Percentiles rank a stretch among this genome's conserved stretches.
phyloP scores from a whole-genome alignment of 1,140 invertebrate genomes.

The Pseudoatta argentina region DNA sequence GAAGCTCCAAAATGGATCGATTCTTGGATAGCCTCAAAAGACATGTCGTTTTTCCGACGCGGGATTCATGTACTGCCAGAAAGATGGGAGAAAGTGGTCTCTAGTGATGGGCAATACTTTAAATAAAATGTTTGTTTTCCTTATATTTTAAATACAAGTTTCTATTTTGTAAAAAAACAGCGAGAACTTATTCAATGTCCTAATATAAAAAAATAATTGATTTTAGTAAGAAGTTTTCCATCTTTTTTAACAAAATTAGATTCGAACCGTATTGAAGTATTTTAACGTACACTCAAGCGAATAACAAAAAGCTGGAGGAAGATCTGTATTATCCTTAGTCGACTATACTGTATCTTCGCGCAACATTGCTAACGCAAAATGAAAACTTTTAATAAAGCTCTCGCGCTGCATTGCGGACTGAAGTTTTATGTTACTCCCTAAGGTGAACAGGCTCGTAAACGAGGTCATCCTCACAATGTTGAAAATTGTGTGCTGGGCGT shows the following conservation, averaged over 20 bases:
- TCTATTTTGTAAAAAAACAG: too few relatives aligned
- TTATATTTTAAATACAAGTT: too few relatives aligned
- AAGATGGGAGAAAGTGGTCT: too few relatives aligned
- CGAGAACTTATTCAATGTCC: too few relatives aligned
- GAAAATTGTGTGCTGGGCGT: slow-evolving; percentile 9
- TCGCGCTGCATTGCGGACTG: slow-evolving; percentile 42
- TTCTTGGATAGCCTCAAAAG: too few relatives aligned
- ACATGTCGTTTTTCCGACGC: too few relatives aligned
- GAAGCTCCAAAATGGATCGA: too few relatives aligned
- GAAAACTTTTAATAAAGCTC: slow-evolving; percentile 52
- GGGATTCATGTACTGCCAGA: too few relatives aligned
- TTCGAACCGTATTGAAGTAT: background rate
- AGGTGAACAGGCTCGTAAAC: slow-evolving; percentile 45
- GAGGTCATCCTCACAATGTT: slow-evolving; percentile 47
- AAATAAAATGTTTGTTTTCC: too few relatives aligned
- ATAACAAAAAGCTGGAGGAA: background rate
- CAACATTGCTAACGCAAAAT: slow-evolving; percentile 7
- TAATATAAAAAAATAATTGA: background rate
- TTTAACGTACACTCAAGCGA: too few relatives aligned
- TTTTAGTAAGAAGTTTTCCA: background rate
- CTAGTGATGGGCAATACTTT: too few relatives aligned
- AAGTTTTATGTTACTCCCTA: slow-evolving; percentile 55
- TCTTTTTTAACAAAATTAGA: background rate
- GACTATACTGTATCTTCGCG: background rate
- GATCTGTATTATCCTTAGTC: slow-evolving; percentile 29